Evolutionary conservation across 2,797 vertebrate genomes (phyloP), one percentile per base, ranked within the genome.

Genomic region (Scarus forsteni): DNA sequence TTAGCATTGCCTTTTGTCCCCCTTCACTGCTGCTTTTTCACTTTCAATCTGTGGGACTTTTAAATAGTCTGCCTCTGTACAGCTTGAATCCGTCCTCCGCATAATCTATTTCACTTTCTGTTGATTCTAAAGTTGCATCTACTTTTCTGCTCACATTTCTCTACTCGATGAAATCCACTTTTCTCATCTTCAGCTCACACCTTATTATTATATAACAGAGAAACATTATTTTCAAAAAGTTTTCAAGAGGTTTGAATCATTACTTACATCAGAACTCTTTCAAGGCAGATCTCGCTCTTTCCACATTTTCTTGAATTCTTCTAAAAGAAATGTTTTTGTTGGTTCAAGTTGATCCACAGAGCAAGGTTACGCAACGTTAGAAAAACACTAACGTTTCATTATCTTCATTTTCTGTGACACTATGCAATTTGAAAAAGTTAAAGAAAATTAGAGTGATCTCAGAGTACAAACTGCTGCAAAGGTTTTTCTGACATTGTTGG

Each of bases 1-100:
- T 77, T 60, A 66, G 50, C 60, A 19, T 44, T 46, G n/a, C 18
- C 61, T 75, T 75, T 66, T 68, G 55, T 68, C 69, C 52, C 38
- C 14, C 2, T 43, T 43, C 38, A 46, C 40, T 64, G 48, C 49
- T 38, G 52, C 44, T 66, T 48, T n/a, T 19, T 6, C 42, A 11
- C 51, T 64, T 59, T 68, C 45, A 8, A 44, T 69, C 18, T 15
- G 6, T 10, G 9, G 14, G 35, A 40, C 16, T 70, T 60, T 73
- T 60, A 52, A 70, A 66, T 46, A 56, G 12, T 48, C 16, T 18
- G 15, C 18, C 40, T 27, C 36, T 8, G 11, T 40, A 51, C 6
- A 60, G 46, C n/a, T 40, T 58, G 3, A 43, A 57, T 57, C 63
- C 49, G 44, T 40, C 49, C n/a, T 45, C 46, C 16, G 16, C 11